Conservation (phyloP, 2,888 invertebrate species). For the Ectropis crepuscularia region DNA sequence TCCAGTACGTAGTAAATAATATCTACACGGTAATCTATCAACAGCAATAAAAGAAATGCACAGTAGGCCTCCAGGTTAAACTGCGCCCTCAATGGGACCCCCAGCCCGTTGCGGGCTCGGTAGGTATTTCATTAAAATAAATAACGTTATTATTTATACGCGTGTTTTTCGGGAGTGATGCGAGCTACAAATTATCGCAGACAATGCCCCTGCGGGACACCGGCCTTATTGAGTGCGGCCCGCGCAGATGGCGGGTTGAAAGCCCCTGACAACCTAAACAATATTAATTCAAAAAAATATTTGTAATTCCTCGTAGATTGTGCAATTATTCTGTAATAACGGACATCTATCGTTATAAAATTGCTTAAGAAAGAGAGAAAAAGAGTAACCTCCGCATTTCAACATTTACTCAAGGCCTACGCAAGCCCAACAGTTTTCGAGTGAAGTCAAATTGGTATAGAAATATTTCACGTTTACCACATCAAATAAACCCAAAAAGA, state of each 20-base stretch:
- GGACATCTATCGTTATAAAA: too few species aligned
- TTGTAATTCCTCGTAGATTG: slow-evolving; percentile 49
- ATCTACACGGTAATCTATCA: slow-evolving; percentile 36
- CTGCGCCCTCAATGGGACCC: slow-evolving; percentile 45
- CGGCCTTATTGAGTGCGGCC: slow-evolving; percentile 68
- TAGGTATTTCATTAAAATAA: slow-evolving; percentile 75
- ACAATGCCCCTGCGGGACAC: slow-evolving; percentile 79
- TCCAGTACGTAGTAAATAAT: slow-evolving; percentile 19
- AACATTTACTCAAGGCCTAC: too few species aligned
- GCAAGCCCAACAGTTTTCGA: too few species aligned
- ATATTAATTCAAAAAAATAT: slow-evolving; percentile 62
- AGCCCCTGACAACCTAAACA: slow-evolving; percentile 49
- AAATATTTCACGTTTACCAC: too few species aligned
- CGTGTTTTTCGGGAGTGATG: slow-evolving; percentile 75
- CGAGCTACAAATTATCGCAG: slow-evolving; percentile 79
- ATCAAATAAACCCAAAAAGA: too few species aligned
- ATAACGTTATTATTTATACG: slow-evolving; percentile 80
- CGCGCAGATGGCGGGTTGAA: slow-evolving; percentile 72
- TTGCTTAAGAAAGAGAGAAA: too few species aligned
- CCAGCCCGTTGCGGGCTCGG: slow-evolving; percentile 48
- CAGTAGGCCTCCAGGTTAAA: slow-evolving; percentile 54
- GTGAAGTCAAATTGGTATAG: too few species aligned
- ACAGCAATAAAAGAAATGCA: slow-evolving; percentile 48
- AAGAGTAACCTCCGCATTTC: too few species aligned
- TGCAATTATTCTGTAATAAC: neutral